These are phyloP conservation scores for Hybognathus amarus DNA, from an alignment of 2,797 vertebrate genomes.

Conservation along the genomic window DNA sequence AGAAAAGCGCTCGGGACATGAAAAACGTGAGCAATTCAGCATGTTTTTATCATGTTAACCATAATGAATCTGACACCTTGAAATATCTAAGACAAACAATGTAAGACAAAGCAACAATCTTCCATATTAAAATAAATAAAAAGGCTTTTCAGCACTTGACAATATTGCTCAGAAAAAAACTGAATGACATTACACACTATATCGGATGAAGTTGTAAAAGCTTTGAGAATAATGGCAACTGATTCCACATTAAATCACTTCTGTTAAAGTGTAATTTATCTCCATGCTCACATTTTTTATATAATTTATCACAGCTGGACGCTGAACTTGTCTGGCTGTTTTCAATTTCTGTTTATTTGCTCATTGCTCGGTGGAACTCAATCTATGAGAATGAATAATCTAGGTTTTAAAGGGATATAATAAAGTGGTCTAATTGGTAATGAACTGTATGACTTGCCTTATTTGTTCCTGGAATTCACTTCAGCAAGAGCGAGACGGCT, in stretches of 20 bases:
- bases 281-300: conserved; percentile 47
- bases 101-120: not conserved
- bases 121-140: not conserved
- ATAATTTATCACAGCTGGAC: conserved; percentile 59
- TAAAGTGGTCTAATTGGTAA: conserved; percentile 36
- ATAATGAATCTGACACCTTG: not conserved
- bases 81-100: not conserved
- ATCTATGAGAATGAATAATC: conserved; percentile 43
- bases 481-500: conserved; percentile 8
- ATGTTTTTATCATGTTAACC: not conserved
- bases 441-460: conserved; percentile 21
- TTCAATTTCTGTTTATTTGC: conserved; percentile 49
- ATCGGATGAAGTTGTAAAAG: conserved; percentile 43
- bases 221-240: conserved; percentile 37
- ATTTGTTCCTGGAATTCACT: conserved; percentile 44
- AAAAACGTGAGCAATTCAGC: not conserved
- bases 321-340: conserved; percentile 40
- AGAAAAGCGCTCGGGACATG: not conserved
- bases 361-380: conserved; percentile 28
- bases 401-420: conserved; percentile 36
- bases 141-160: not conserved
- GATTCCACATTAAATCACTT: conserved; percentile 38
- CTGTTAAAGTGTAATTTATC: conserved; percentile 60
- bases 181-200: conserved; percentile 32
- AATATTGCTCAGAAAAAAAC: not conserved